Percentiles rank a stretch among this genome's conserved stretches.
Evolutionary conservation across 2,888 invertebrate genomes (phyloP).

Genomic region (Trisateles emortualis): DNA sequence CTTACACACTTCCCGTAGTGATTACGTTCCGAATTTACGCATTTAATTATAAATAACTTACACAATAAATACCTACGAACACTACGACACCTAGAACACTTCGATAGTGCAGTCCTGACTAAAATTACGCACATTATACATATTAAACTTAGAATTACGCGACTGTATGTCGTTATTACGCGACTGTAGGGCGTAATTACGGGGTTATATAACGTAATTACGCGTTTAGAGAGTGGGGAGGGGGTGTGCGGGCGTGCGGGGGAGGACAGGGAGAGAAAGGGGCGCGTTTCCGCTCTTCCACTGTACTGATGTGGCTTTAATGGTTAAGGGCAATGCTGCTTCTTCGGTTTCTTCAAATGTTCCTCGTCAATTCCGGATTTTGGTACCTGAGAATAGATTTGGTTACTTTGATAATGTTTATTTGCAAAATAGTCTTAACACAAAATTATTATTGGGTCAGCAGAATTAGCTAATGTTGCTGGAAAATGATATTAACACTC

Average conservation of each 20-base stretch:
- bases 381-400: slow-evolving; percentile 69
- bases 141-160: slow-evolving; percentile 24
- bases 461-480: too few species aligned
- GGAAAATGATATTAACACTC: too few species aligned
- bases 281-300: slow-evolving; percentile 69
- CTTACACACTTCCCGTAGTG: slow-evolving; percentile 17
- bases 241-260: slow-evolving; percentile 56
- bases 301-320: slow-evolving; percentile 80
- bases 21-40: slow-evolving; percentile 15
- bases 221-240: slow-evolving; percentile 17
- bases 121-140: slow-evolving; percentile 27
- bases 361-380: slow-evolving; percentile 91
- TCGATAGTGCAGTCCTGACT: slow-evolving; percentile 32
- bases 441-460: too few species aligned
- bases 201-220: slow-evolving; percentile 19
- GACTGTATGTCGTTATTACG: slow-evolving; percentile 17
- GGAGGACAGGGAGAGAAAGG: slow-evolving; percentile 51
- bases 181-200: slow-evolving; percentile 15
- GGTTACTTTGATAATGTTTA: too few species aligned
- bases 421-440: too few species aligned
- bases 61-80: slow-evolving; percentile 17
- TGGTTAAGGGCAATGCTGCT: slow-evolving; percentile 91
- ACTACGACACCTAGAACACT: slow-evolving; percentile 24
- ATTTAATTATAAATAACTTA: slow-evolving; percentile 28
- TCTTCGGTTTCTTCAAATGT: slow-evolving; percentile 92